Percentiles rank a stretch among this genome's conserved stretches.
These are phyloP conservation scores for Sesamia inferens DNA, from an alignment of 2,888 invertebrate genomes.

Conservation along the genomic window DNA sequence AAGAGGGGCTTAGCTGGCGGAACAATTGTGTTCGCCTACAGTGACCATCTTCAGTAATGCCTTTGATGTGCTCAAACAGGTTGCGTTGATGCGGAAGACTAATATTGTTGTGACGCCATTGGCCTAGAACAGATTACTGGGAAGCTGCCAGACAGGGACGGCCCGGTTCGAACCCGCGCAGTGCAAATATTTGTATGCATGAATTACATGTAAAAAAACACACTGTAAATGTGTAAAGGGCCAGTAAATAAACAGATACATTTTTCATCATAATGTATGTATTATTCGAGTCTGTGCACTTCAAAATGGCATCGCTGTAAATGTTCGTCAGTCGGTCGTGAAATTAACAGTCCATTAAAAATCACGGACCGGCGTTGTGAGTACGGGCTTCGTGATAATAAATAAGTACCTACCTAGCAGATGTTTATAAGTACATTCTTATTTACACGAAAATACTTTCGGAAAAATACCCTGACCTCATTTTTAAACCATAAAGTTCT, in stretches of 20 bases:
- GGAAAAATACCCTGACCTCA: constrained; percentile 32
- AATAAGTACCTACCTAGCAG: background rate
- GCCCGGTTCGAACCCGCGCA: too few relatives aligned
- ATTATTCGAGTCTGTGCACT: constrained; percentile 41
- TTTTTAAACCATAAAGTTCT: constrained; percentile 41
- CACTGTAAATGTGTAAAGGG: background rate
- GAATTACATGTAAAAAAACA: too few relatives aligned
- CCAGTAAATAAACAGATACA: constrained; percentile 19
- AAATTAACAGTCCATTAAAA: constrained; percentile 58
- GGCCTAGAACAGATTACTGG: background rate
- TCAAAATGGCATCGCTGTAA: constrained; percentile 31
- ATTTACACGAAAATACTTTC: constrained; percentile 33
- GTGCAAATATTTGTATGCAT: too few relatives aligned
- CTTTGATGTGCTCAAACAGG: constrained; percentile 49
- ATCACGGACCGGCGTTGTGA: constrained; percentile 34
- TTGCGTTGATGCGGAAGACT: constrained; percentile 14
- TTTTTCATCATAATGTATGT: constrained; percentile 20
- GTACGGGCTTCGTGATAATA: constrained; percentile 22
- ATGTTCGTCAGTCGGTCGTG: constrained; percentile 53
- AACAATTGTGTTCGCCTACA: constrained; percentile 40
- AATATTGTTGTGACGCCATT: background rate
- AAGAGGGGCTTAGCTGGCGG: constrained; percentile 23
- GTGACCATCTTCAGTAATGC: background rate
- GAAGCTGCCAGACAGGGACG: too few relatives aligned
- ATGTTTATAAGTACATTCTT: constrained; percentile 7